These are phyloP conservation scores for Ceuthmochares aereus DNA, from an alignment of 2,113 vertebrate genomes.

Conservation along the genomic window DNA sequence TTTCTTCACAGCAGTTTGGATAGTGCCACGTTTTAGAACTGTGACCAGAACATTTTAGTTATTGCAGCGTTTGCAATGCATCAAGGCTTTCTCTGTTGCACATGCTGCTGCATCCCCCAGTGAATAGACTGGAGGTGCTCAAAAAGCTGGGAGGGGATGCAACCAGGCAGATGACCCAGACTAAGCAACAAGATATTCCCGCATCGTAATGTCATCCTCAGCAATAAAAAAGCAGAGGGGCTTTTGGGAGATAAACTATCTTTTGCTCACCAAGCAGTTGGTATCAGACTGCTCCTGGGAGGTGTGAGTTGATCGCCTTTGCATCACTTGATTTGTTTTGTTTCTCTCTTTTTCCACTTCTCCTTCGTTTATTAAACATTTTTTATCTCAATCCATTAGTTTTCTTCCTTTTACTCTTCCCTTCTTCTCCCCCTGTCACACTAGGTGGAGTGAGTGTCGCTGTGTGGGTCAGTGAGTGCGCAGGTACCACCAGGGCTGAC, in stretches of 20 bases:
- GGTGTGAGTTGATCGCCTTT: neutral
- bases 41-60: neutral
- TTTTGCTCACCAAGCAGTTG: neutral
- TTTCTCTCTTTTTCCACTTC: neutral
- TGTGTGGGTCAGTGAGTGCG: neutral
- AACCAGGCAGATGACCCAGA: neutral
- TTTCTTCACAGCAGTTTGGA: neutral
- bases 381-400: neutral
- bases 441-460: accelerated
- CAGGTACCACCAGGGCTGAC: neutral
- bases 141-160: neutral
- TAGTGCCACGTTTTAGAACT: neutral
- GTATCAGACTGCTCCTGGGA: neutral
- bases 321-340: neutral
- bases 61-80: neutral
- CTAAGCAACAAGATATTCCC: neutral
- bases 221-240: neutral
- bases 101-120: neutral
- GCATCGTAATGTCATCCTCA: accelerated
- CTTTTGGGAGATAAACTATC: neutral
- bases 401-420: neutral
- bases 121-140: accelerated
- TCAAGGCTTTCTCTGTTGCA: neutral
- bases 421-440: neutral
- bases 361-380: neutral